Percentiles rank a stretch among this genome's conserved stretches.
Evolutionary conservation across 2,888 invertebrate genomes (phyloP).

Genomic region (Troides aeacus): DNA sequence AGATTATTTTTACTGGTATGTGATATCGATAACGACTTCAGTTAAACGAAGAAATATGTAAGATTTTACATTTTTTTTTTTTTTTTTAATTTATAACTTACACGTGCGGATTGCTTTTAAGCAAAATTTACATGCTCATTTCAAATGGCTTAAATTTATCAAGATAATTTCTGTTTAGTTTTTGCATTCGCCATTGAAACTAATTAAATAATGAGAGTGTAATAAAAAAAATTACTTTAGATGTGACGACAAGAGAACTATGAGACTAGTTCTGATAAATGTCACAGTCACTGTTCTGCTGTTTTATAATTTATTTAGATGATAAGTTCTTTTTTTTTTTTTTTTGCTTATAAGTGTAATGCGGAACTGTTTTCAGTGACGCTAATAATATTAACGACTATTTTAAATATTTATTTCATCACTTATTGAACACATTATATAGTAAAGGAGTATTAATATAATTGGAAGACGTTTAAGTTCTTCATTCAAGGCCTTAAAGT

Average conservation of each 20-base stretch:
- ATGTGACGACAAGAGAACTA: too few species aligned
- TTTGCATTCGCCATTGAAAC: not conserved
- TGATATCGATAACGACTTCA: not conserved
- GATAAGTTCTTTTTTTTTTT: not conserved
- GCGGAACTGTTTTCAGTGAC: constrained; percentile 26
- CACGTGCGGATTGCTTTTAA: constrained; percentile 1
- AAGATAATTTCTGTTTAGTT: not conserved
- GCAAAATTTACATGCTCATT: constrained; percentile 1
- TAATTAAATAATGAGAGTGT: not conserved
- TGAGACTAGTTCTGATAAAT: too few species aligned
- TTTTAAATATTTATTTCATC: too few species aligned
- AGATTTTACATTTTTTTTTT: too few species aligned
- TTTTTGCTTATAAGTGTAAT: constrained; percentile 12
- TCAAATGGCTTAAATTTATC: not conserved
- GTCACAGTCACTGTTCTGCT: too few species aligned
- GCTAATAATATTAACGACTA: not conserved
- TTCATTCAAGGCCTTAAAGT: too few species aligned
- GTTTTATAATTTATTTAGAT: not conserved
- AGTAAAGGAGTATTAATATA: too few species aligned
- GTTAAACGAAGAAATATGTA: not conserved
- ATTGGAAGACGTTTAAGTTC: too few species aligned
- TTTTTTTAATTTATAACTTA: not conserved
- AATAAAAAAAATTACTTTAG: too few species aligned
- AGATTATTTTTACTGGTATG: too few species aligned
- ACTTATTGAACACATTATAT: too few species aligned